A percentile compares a stretch with the other conserved stretches of the same genome.
These are phyloP conservation scores for Drosophila kurseongensis DNA, from an alignment of 1,140 invertebrate genomes.

Conservation along the genomic window DNA sequence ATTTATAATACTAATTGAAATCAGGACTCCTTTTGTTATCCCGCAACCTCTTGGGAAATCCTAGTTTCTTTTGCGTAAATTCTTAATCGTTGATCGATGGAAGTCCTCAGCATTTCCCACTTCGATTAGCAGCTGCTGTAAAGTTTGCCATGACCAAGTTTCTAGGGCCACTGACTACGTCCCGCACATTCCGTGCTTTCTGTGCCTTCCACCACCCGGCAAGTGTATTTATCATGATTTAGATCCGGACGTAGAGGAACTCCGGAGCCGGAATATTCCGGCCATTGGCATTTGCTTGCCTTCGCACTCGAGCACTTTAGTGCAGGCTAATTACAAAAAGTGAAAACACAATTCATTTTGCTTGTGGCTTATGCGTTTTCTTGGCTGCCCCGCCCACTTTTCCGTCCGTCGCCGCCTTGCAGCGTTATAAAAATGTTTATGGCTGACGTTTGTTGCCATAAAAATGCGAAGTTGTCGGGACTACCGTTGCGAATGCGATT, in stretches of 20 bases:
- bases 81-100: conserved; percentile 15
- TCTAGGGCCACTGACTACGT: conserved; percentile 1
- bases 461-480: conserved; percentile 60
- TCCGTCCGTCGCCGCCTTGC: conserved; percentile 31
- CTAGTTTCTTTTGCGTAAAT: background rate
- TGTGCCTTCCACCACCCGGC: background rate
- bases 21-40: background rate
- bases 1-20: no score
- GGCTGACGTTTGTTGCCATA: conserved; percentile 71
- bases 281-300: conserved; percentile 2
- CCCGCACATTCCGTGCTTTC: no score
- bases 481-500: conserved; percentile 69
- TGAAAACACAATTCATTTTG: conserved; percentile 79
- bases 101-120: conserved; percentile 7
- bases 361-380: conserved; percentile 72
- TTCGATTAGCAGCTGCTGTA: conserved; percentile 31
- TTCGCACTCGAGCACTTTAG: conserved; percentile 34
- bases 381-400: conserved; percentile 6
- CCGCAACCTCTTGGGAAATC: background rate
- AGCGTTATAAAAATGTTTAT: conserved; percentile 74
- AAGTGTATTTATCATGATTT: conserved; percentile 53
- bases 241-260: conserved; percentile 10
- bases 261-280: background rate
- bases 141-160: conserved; percentile 41
- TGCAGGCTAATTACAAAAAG: conserved; percentile 75